Evolutionary conservation across 2,888 invertebrate genomes (phyloP).

Genomic region (Salticus scenicus): DNA sequence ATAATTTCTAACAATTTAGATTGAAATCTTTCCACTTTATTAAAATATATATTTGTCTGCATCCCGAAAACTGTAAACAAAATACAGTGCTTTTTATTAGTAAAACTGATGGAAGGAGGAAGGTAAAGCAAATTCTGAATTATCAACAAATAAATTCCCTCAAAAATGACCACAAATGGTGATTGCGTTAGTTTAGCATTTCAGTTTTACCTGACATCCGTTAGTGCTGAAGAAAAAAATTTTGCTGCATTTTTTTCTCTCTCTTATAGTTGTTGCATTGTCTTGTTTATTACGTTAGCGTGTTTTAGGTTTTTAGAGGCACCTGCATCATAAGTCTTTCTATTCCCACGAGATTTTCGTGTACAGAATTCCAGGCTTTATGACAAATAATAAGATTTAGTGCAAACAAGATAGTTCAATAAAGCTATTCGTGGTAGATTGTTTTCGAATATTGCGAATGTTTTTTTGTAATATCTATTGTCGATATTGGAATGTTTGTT

Average conservation of each 20-base stretch:
- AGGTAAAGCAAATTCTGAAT: too few species aligned
- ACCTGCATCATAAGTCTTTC: background rate
- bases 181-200: too few species aligned
- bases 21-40: too few species aligned
- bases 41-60: too few species aligned
- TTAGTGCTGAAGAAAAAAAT: too few species aligned
- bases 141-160: too few species aligned
- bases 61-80: too few species aligned
- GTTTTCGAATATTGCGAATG: background rate
- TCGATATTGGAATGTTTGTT: background rate
- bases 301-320: background rate
- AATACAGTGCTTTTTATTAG: too few species aligned
- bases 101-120: too few species aligned
- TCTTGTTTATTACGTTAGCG: background rate
- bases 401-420: background rate
- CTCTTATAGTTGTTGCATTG: background rate
- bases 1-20: too few species aligned
- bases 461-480: background rate
- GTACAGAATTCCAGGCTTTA: background rate
- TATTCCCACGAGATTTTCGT: background rate
- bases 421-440: background rate
- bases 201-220: background rate
- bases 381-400: background rate
- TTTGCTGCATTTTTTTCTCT: background rate
- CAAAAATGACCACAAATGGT: too few species aligned